Percentiles rank a stretch among this genome's conserved stretches.
phyloP scores from a whole-genome alignment of 2,888 invertebrate genomes.

The Sicus ferrugineus region DNA sequence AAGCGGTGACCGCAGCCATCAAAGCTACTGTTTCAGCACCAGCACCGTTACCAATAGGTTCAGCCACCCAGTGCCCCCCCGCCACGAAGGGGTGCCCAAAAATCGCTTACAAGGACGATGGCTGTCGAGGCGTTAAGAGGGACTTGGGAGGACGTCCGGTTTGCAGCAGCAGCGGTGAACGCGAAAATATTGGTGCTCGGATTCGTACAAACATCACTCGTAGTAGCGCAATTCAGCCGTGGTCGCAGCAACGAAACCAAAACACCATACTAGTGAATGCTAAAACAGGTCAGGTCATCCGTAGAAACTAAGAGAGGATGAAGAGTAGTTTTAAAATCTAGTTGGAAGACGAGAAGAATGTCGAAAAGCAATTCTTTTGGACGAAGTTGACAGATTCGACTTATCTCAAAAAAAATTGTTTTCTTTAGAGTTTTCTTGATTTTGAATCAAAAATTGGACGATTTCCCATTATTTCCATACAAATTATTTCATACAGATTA shows the following conservation, averaged over 20 bases:
- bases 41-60: background rate
- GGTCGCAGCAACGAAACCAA: slow-evolving; percentile 47
- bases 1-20: background rate
- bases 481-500: too few species aligned
- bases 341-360: background rate
- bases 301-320: slow-evolving; percentile 53
- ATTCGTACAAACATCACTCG: slow-evolving; percentile 56
- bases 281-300: slow-evolving; percentile 64
- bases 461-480: too few species aligned
- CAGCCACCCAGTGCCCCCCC: slow-evolving; percentile 42
- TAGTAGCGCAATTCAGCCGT: slow-evolving; percentile 41
- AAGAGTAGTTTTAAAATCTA: background rate
- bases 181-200: slow-evolving; percentile 57
- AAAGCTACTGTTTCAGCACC: background rate
- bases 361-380: background rate
- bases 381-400: background rate
- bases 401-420: background rate
- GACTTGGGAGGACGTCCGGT: slow-evolving; percentile 24
- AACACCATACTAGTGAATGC: slow-evolving; percentile 64
- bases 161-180: background rate
- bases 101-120: slow-evolving; percentile 58
- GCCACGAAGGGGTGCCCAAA: slow-evolving; percentile 50
- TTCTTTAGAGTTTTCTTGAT: background rate
- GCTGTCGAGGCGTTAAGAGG: slow-evolving; percentile 53
- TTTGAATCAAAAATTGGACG: too few species aligned